Evolutionary conservation across 1,140 invertebrate genomes (phyloP), one percentile per base, ranked within the genome.

Genomic region (Megalopta genalis): DNA sequence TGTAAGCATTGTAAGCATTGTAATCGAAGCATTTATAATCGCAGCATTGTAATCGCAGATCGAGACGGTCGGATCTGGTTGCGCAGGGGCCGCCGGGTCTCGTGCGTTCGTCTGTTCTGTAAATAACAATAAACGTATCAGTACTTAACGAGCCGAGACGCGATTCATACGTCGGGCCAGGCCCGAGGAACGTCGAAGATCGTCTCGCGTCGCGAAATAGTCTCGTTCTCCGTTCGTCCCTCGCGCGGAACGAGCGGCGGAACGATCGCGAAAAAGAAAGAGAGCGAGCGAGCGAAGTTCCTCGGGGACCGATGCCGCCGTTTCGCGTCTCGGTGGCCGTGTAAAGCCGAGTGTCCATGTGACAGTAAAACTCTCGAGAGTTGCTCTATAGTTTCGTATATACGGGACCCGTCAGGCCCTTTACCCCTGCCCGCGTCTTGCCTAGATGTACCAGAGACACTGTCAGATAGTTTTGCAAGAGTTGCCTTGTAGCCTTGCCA

Each of bases 51-150:
- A 21, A 57, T 57, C n/a, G 54, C 54, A n/a, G 54, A 7, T 57
- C 8, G 21, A 10, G 9, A 12, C 42, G 14, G 14, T 3, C 18
- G 16, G n/a, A 25, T 0, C 14, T 23, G 23, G 25, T 16, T 12
- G 60, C 32, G 64, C n/a, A n/a, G 6, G 14, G 1, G 14, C 32
- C 16, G 37, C 25, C 16, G 52, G 9, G 16, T 71, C 54, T 27
- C 67, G 75, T 49, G 60, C 76, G 60, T 42, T 54, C 76, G 68
- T 78, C 69, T 72, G 46, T 78, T n/a, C n/a, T 78, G 76, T 78
- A 78, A 72, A 78, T 78, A 78, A 72, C 76, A 46, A 49, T 78
- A 78, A 78, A 78, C 76, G 68, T 78, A 72, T 52, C 69, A 78
- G 76, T 78, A 78, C 76, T 78, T 78, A 78, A 78, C 76, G 76